Percentiles rank a stretch among this genome's conserved stretches.
Evolutionary conservation across 2,797 vertebrate genomes (phyloP).

Genomic region (Tapirus indicus): DNA sequence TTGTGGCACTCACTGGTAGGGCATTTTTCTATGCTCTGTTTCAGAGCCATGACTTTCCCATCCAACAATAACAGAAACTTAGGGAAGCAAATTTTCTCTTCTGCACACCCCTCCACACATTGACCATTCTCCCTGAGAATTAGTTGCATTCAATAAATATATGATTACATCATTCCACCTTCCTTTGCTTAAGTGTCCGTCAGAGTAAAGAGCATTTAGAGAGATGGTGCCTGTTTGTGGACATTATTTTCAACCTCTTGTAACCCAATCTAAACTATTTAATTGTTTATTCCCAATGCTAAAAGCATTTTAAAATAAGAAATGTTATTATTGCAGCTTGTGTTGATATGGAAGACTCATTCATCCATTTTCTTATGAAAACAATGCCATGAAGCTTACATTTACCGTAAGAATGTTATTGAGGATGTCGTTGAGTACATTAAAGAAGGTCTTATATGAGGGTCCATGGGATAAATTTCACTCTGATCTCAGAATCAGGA

Average conservation of each 20-base stretch:
- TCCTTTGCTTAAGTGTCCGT: background rate
- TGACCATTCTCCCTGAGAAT: background rate
- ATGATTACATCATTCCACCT: background rate
- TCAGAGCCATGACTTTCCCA: background rate
- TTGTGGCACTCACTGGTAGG: background rate
- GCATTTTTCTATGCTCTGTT: constrained; percentile 3
- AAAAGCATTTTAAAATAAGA: constrained; percentile 43
- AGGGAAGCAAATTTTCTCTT: background rate
- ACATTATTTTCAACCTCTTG: constrained; percentile 5
- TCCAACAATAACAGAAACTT: background rate
- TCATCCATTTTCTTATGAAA: constrained; percentile 20
- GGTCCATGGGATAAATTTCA: background rate
- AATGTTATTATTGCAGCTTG: background rate
- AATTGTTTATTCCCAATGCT: background rate
- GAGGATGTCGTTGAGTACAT: background rate
- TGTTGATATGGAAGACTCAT: background rate
- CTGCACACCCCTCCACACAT: background rate
- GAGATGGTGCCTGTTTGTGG: background rate
- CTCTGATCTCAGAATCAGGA: background rate
- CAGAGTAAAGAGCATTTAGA: background rate
- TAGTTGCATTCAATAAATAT: background rate
- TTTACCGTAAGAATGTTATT: background rate
- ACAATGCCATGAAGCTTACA: background rate
- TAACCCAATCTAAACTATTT: background rate
- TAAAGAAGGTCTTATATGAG: background rate